Conservation (phyloP, 2,888 invertebrate genomes). For the Meliscaeva auricollis region DNA sequence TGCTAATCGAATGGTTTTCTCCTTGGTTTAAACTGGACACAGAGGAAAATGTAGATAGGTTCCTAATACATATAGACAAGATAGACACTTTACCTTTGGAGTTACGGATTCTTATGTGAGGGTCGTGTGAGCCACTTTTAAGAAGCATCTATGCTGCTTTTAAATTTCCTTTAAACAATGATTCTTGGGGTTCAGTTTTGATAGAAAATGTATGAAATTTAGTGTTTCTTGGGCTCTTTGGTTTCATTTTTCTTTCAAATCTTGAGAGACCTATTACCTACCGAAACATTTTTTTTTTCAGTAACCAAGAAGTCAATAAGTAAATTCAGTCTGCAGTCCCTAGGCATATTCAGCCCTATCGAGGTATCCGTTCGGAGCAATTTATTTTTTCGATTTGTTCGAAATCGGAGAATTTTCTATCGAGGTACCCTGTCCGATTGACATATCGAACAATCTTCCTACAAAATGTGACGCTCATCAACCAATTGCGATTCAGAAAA, state of each 20-base stretch:
- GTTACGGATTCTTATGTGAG: background rate
- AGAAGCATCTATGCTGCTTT: slow-evolving; percentile 2
- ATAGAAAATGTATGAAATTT: background rate
- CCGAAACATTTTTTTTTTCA: no score
- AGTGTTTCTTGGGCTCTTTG: background rate
- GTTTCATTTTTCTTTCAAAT: background rate
- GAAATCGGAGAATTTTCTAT: no score
- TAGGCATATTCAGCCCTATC: no score
- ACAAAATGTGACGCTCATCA: no score
- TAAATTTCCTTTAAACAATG: background rate
- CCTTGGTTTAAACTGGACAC: slow-evolving; percentile 25
- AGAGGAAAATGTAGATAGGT: background rate
- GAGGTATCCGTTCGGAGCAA: no score
- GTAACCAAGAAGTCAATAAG: background rate
- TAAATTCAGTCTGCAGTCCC: no score
- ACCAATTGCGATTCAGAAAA: no score
- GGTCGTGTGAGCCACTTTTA: slow-evolving; percentile 13
- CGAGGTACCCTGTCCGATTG: no score
- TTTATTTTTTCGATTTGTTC: no score
- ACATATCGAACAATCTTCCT: no score
- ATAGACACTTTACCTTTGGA: background rate
- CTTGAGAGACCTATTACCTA: background rate
- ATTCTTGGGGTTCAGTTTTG: background rate
- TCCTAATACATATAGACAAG: background rate
- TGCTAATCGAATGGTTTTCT: slow-evolving; percentile 42